These are phyloP conservation scores for Seira ritae DNA, from an alignment of 2,888 invertebrate species.

Conservation along the genomic window DNA sequence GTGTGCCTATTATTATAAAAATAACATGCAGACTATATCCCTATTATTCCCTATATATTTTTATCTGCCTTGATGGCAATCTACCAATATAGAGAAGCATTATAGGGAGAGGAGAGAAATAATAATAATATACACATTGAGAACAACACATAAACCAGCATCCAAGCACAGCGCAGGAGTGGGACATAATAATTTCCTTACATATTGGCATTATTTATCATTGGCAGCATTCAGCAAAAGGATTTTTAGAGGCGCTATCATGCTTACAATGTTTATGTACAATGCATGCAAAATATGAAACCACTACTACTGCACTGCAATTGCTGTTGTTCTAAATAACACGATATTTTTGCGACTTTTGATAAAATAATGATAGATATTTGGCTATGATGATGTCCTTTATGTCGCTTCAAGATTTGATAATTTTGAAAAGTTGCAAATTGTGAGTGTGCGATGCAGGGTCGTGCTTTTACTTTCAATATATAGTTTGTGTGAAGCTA, in stretches of 20 bases:
- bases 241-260: not conserved
- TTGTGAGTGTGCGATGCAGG: not conserved
- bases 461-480: conserved; percentile 4
- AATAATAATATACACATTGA: too few relatives aligned
- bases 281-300: not conserved
- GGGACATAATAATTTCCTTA: not conserved
- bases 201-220: not conserved
- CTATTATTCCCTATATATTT: too few relatives aligned
- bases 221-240: not conserved
- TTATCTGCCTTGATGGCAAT: too few relatives aligned
- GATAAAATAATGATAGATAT: not conserved
- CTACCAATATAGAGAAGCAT: too few relatives aligned
- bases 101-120: too few relatives aligned
- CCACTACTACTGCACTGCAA: not conserved
- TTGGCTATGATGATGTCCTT: too few relatives aligned
- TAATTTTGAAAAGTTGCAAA: too few relatives aligned
- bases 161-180: too few relatives aligned
- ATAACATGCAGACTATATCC: too few relatives aligned
- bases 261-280: not conserved
- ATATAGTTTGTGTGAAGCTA: not conserved
- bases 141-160: too few relatives aligned
- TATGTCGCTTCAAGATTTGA: too few relatives aligned
- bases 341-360: not conserved
- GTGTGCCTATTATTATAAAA: too few relatives aligned
- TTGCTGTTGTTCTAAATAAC: not conserved